Conservation (phyloP, 2,113 vertebrate genomes). For the zebrafish (Danio rerio) region DNA sequence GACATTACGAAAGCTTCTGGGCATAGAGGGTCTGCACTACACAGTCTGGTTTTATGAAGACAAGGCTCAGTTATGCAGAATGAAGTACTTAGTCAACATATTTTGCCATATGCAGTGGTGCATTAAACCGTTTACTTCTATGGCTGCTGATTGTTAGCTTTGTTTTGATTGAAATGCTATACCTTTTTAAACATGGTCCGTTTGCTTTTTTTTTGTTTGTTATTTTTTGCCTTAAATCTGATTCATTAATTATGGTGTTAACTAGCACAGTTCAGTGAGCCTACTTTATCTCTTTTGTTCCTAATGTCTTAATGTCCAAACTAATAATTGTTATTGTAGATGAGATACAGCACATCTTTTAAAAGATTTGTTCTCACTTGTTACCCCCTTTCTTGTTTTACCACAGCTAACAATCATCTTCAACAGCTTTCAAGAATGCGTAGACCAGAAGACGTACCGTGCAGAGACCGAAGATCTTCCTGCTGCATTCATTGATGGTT, state of each 20-base stretch:
- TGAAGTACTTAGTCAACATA: not conserved
- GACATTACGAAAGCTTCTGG: constrained; percentile 64
- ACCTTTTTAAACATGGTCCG: not conserved
- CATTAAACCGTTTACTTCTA: not conserved
- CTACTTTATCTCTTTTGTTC: not conserved
- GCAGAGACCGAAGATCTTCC: constrained; percentile 94
- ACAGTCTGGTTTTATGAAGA: constrained; percentile 59
- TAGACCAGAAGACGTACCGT: constrained; percentile 97
- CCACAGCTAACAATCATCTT: constrained; percentile 96
- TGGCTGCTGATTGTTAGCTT: not conserved
- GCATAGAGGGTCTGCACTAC: constrained; percentile 56
- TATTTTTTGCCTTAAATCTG: not conserved
- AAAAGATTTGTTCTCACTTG: not conserved
- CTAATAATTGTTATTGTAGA: not conserved
- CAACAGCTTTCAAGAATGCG: constrained; percentile 95
- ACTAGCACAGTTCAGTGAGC: not conserved
- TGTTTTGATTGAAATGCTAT: not conserved
- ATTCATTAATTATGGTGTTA: not conserved
- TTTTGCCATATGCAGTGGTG: constrained; percentile 13
- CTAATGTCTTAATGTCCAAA: not conserved
- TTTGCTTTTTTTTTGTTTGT: too few species aligned
- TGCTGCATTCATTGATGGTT: constrained; percentile 90
- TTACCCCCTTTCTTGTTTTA: constrained; percentile 32
- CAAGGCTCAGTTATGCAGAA: constrained; percentile 36
- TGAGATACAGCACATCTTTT: not conserved